These are phyloP conservation scores for Tetramorium simillimum DNA, from an alignment of 1,140 invertebrate species.

Conservation along the genomic window DNA sequence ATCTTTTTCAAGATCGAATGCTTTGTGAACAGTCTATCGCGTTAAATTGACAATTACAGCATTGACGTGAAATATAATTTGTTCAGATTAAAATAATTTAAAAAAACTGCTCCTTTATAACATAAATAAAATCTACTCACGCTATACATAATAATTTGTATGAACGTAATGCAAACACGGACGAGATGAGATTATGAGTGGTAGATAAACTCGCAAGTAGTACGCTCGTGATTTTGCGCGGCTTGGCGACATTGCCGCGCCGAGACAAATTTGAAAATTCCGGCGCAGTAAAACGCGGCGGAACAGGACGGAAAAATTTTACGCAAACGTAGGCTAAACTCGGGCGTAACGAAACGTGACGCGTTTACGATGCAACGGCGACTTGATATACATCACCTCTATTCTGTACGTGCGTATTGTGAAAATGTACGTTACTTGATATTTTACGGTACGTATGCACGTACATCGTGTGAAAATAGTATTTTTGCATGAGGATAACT, in stretches of 20 bases:
- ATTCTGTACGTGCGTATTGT: conserved; percentile 39
- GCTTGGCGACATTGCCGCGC: background rate
- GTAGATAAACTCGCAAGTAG: conserved; percentile 17
- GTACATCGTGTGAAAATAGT: conserved; percentile 56
- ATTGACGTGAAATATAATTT: background rate
- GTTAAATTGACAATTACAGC: background rate
- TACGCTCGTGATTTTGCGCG: conserved; percentile 18
- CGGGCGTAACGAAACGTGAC: conserved; percentile 40
- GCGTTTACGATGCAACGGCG: conserved; percentile 52
- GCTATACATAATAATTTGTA: conserved; percentile 21
- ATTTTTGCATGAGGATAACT: conserved; percentile 54
- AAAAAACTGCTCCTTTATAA: background rate
- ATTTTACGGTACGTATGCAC: conserved; percentile 46
- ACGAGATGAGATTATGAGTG: conserved; percentile 5
- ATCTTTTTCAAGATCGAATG: background rate
- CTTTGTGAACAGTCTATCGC: background rate
- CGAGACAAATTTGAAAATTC: conserved; percentile 44
- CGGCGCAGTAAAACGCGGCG: conserved; percentile 13
- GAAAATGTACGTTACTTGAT: conserved; percentile 51
- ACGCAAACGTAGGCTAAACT: conserved; percentile 46
- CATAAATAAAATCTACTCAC: background rate
- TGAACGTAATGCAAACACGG: background rate
- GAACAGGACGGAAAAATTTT: conserved; percentile 37
- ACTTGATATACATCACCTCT: conserved; percentile 44
- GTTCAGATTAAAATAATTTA: background rate